Evolutionary conservation across 2,113 vertebrate genomes (phyloP), one percentile per base, ranked within the genome.

Genomic region (Callorhinus ursinus): DNA sequence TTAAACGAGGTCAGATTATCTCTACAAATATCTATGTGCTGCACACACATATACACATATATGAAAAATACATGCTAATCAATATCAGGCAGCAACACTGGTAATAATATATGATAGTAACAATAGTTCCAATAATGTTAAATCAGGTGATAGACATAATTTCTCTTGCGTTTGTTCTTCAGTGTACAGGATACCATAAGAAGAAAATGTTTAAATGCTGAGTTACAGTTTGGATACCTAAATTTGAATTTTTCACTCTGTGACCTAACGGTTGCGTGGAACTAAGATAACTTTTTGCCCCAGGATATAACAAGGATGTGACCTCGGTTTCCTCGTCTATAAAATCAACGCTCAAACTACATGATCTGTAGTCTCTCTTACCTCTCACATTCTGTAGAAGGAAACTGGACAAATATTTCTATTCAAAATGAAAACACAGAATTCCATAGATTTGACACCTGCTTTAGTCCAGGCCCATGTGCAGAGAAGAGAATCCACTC

Each of bases 391-490:
- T 33, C 82, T 22, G 61, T 15, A 24, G n/a, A 57, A 31, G 24
- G 15, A 57, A 88, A 28, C 22, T 11, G 12, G 69, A 22, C 18
- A 59, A 59, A 39, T 55, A 71, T 39, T 71, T 28, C 84, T 55
- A 87, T 39, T 71, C 33, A 55, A 74, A 42, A 31, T 14, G 16
- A 21, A 33, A 31, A 42, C 12, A 31, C 55, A 42, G 39, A 39
- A 28, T 42, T 57, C 53, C 10, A 11, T 12, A 4, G 67, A 42
- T 31, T 14, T 19, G 86, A 72, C 46, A 55, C 24, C 51, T 42
- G 36, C 5, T 21, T 22, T 9, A 22, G 69, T 7, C 9, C 5
- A 13, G 24, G n/a, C 53, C 53, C 51, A 0, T 0, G 2, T 2
- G 9, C 28, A 33, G 83, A 57, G n/a, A 57, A 57, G 24, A 31